Evolutionary conservation across 2,797 vertebrate species (phyloP).

Genomic region (Pseudocheirus occidentalis): DNA sequence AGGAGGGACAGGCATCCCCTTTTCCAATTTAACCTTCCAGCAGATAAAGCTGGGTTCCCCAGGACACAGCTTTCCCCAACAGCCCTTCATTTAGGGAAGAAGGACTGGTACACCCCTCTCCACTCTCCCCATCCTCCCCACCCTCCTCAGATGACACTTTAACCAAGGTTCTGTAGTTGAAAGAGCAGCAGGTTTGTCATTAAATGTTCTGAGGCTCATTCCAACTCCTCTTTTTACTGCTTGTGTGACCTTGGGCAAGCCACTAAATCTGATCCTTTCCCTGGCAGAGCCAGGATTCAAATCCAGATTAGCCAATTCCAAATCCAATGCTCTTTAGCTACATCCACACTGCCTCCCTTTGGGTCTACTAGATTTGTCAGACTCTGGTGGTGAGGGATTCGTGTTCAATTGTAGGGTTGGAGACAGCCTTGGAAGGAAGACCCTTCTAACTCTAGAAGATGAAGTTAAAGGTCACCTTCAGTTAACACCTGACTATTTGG

Average conservation of each 20-base stretch:
- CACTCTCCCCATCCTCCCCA: background rate
- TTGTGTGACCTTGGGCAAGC: background rate
- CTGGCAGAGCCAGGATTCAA: background rate
- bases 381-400: background rate
- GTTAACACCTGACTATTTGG: background rate
- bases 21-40: background rate
- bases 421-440: background rate
- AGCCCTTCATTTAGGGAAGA: background rate
- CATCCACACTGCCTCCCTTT: background rate
- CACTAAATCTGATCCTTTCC: constrained; percentile 1
- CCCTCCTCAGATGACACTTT: background rate
- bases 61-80: background rate
- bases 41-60: background rate
- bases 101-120: background rate
- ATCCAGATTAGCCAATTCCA: background rate
- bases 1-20: constrained; percentile 2
- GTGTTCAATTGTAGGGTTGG: background rate
- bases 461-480: background rate
- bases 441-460: background rate
- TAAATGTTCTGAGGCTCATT: background rate
- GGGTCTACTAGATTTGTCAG: background rate
- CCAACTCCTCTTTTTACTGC: background rate
- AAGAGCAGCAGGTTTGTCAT: background rate
- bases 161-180: background rate
- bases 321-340: background rate